Percentiles rank a stretch among this genome's conserved stretches.
Evolutionary conservation across 2,888 invertebrate species (phyloP).

Genomic region (Hypena proboscidalis): DNA sequence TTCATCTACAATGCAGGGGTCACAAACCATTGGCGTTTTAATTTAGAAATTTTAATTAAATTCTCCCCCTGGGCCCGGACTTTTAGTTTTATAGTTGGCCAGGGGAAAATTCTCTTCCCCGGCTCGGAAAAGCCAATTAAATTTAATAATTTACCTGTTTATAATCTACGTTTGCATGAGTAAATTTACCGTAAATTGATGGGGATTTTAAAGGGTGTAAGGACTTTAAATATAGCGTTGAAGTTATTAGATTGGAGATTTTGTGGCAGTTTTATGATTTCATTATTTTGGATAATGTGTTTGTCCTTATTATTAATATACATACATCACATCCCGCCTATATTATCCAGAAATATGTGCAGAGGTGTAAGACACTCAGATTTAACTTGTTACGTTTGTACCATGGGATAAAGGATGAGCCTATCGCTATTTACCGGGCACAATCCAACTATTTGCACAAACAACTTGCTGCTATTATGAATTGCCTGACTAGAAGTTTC

Average conservation of each 20-base stretch:
- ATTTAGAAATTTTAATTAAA: conserved; percentile 58
- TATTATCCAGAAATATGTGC: no score
- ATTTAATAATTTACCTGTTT: conserved; percentile 39
- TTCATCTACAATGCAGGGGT: conserved; percentile 30
- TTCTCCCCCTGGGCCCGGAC: conserved; percentile 15
- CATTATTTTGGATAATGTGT: no score
- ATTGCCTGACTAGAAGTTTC: no score
- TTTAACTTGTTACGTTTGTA: no score
- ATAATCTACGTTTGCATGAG: conserved; percentile 26
- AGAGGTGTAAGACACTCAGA: no score
- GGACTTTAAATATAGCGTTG: conserved; percentile 2
- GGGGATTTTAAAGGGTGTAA: conserved; percentile 1
- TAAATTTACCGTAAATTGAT: conserved; percentile 10
- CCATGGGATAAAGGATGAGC: no score
- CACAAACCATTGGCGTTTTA: conserved; percentile 46
- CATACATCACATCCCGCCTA: no score
- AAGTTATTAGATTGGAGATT: background rate
- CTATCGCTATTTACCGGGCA: no score
- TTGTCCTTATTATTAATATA: no score
- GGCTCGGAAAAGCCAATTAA: conserved; percentile 26
- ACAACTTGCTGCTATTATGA: no score
- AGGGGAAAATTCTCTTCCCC: conserved; percentile 8
- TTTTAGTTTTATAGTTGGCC: conserved; percentile 40
- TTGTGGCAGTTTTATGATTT: conserved; percentile 4
- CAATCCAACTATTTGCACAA: no score